Evolutionary conservation across 1,140 invertebrate genomes (phyloP), one percentile per base, ranked within the genome.

Genomic region (Latrodectus geometricus): DNA sequence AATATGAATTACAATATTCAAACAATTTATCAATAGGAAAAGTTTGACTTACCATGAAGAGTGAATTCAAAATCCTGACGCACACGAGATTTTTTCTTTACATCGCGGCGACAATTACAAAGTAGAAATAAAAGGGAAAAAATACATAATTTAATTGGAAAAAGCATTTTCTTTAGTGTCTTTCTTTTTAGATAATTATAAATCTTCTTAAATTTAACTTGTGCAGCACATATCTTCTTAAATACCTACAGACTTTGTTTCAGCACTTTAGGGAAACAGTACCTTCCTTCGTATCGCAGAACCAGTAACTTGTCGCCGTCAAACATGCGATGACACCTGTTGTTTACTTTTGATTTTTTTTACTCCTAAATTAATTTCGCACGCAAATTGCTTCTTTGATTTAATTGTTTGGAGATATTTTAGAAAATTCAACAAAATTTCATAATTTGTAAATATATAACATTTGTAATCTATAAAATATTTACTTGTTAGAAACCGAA

Each of bases 51-150:
- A 82, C 80, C 80, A 21, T 82, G 80, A 7, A 82, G 20, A 7
- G 69, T 48, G 20, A 82, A 82, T 61, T 82, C 80, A 48, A 82
- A 82, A 74, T 82, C 80, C n/a, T 82, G 80, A 20, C 80, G 65
- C 50, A 74, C 23, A 0, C 80, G 21, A 21, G 69, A 73, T 61
- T 73, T 82, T 50, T 82, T 82, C 48, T 82, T 82, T 17, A 73
- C 80, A 61, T 74, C 78, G 52, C 61, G 23, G 1, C 78, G 78
- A 70, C 66, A 70, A 4, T 80, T 66, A 23, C 69, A 12, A 9
- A 72, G 52, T 12, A 52, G n/a, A 56, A 80, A 80, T 9, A 80
- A 80, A 80, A 80, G 52, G 54, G 70, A 80, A 52, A 80, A n/a
- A 48, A 48, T 23, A 17, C 66, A 56, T 54, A 48, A 52, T 12